Conservation (phyloP, 2,888 invertebrate genomes). For the Dolomedes plantarius region DNA sequence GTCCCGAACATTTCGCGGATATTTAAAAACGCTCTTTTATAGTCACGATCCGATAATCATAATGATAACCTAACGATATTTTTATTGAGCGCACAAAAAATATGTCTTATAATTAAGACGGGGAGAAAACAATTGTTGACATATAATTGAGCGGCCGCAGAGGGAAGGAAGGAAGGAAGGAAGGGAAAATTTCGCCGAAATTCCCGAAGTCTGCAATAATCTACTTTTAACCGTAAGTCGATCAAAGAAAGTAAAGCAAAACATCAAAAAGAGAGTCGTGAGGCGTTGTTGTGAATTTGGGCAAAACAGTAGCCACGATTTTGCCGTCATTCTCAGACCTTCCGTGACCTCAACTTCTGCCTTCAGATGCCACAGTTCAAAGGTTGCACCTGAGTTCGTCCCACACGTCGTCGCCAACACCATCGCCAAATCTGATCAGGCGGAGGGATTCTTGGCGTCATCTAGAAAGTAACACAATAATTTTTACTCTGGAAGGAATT, state of each 20-base stretch:
- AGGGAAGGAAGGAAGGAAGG: not conserved
- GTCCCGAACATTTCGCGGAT: too few species aligned
- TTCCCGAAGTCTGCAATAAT: conserved; percentile 7
- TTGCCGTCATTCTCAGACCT: conserved; percentile 53
- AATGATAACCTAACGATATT: not conserved
- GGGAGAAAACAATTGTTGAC: not conserved
- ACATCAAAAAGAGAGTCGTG: conserved; percentile 24
- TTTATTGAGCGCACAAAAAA: conserved; percentile 1
- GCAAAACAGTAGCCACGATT: conserved; percentile 66
- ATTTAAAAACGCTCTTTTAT: not conserved
- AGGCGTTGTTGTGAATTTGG: conserved; percentile 64
- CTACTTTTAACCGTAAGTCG: conserved; percentile 30
- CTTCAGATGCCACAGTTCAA: conserved; percentile 45
- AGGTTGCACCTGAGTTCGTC: conserved; percentile 31
- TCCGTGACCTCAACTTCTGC: conserved; percentile 24
- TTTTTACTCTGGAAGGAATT: too few species aligned
- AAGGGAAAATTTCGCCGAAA: not conserved
- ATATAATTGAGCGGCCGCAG: not conserved
- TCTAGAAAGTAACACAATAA: too few species aligned
- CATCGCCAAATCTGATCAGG: not conserved
- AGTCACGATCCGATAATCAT: not conserved
- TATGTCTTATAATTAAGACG: not conserved
- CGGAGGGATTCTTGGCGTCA: not conserved
- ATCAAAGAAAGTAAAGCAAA: conserved; percentile 22
- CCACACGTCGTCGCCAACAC: conserved; percentile 12